These are phyloP conservation scores for Bradypus variegatus DNA, from an alignment of 2,797 vertebrate species.

Conservation along the genomic window DNA sequence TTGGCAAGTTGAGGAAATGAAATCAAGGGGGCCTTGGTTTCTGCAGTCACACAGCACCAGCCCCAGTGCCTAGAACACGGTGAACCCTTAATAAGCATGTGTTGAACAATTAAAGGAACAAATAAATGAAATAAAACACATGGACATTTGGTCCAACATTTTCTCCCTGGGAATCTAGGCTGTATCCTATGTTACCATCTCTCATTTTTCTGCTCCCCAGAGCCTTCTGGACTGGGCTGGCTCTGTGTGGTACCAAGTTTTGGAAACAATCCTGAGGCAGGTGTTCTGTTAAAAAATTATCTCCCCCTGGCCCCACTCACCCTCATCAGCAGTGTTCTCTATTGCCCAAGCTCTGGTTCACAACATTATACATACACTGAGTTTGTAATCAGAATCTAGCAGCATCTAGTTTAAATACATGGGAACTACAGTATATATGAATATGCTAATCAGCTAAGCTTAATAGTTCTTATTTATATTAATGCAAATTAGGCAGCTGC, in stretches of 20 bases:
- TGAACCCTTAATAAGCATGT: neutral
- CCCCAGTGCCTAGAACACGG: neutral
- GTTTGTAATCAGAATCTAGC: conserved; percentile 71
- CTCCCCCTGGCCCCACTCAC: neutral
- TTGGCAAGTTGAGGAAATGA: neutral
- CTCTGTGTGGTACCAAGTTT: neutral
- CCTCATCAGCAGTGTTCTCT: conserved; percentile 15
- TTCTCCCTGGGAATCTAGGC: no score
- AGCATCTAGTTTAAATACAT: conserved; percentile 71
- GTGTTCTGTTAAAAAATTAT: neutral
- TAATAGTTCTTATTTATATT: conserved; percentile 78
- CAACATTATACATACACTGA: conserved; percentile 54
- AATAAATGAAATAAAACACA: neutral
- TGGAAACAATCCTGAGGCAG: neutral
- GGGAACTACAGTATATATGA: conserved; percentile 72
- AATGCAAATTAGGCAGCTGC: conserved; percentile 74
- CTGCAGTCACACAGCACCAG: neutral
- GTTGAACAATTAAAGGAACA: neutral
- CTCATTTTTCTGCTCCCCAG: neutral
- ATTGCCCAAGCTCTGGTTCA: conserved; percentile 59
- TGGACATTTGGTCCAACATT: neutral
- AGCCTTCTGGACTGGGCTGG: neutral
- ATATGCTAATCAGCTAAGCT: conserved; percentile 77
- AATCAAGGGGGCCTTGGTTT: neutral
- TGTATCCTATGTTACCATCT: neutral